Base-by-base conservation (phyloP, 2,888 invertebrate genomes). In the Hyposoter didymator region DNA sequence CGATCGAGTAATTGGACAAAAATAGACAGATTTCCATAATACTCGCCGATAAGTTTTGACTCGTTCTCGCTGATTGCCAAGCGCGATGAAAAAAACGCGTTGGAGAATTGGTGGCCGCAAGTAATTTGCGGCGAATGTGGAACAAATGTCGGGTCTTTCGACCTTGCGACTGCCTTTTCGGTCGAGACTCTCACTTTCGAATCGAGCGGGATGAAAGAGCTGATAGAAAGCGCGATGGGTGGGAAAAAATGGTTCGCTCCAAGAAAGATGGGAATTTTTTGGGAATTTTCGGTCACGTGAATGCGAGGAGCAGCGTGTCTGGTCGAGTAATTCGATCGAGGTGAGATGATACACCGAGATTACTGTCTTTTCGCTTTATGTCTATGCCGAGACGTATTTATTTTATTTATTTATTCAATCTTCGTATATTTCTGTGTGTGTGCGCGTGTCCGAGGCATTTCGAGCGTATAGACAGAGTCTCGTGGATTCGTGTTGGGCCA, bases 121-220 rank as follows among this genome's bases (percentile, higher is more conserved):
- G 45, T 62, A 43, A 62, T 70, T 82, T 82, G 39, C 22, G 7
- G 32, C 14, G 14, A n/a, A 47, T 19, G 47, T 69, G 67, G 19
- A 70, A 43, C 59, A 32, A n/a, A 32, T 39, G 66, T 72, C 55
- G 28, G 73, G 49, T 22, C 22, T 22, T 64, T 35, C 83, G 78
- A 84, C 78, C 83, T 84, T 84, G 73, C 22, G 62, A 22, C 49
- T 66, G 64, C 52, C 43, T 43, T 67, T 47, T 70, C n/a, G 28
- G 59, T 74, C 79, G 59, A 59, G 64, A 69, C 83, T 74, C 49
- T 79, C 69, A 64, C 78, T 78, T 84, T 79, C 69, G 79, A 84
- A 59, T 14, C 14, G 43, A 75, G 73, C 8, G 14, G 59, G 59
- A 69, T 59, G 70, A 76, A 55, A 14, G 64, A 64, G 10, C 32